phyloP scores from a whole-genome alignment of 1,140 invertebrate genomes.

The Vanessa tameamea region DNA sequence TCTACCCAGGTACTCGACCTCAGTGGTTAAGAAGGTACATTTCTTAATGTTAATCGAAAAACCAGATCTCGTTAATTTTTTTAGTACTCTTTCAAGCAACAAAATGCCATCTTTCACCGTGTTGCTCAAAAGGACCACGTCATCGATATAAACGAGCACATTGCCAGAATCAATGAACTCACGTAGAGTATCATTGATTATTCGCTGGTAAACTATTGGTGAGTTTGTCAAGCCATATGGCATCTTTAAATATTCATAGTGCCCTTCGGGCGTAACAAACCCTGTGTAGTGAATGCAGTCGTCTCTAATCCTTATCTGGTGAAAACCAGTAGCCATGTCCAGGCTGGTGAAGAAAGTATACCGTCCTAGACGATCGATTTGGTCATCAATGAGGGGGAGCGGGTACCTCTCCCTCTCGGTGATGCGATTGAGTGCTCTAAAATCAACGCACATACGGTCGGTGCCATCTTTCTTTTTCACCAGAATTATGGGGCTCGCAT shows the following conservation, averaged over 20 bases:
- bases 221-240: slow-evolving; percentile 65
- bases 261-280: slow-evolving; percentile 63
- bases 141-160: slow-evolving; percentile 4
- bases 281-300: slow-evolving; percentile 58
- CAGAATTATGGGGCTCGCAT: slow-evolving; percentile 26
- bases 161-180: slow-evolving; percentile 18
- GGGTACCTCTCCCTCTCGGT: slow-evolving; percentile 62
- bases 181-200: slow-evolving; percentile 23
- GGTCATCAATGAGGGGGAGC: slow-evolving; percentile 57
- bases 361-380: slow-evolving; percentile 43
- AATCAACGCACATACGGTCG: slow-evolving; percentile 63
- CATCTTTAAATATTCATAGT: slow-evolving; percentile 71
- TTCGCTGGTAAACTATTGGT: slow-evolving; percentile 44
- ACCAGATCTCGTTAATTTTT: slow-evolving; percentile 12
- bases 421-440: slow-evolving; percentile 57
- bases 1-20: slow-evolving; percentile 19
- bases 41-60: slow-evolving; percentile 29
- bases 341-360: slow-evolving; percentile 52
- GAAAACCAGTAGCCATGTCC: slow-evolving; percentile 74
- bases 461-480: slow-evolving; percentile 59
- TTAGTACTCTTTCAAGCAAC: not conserved
- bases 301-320: slow-evolving; percentile 60
- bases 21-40: slow-evolving; percentile 16
- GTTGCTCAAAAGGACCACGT: not conserved
- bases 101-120: slow-evolving; percentile 1